phyloP scores from a whole-genome alignment of 2,797 vertebrate genomes.

The Hirundo rustica region DNA sequence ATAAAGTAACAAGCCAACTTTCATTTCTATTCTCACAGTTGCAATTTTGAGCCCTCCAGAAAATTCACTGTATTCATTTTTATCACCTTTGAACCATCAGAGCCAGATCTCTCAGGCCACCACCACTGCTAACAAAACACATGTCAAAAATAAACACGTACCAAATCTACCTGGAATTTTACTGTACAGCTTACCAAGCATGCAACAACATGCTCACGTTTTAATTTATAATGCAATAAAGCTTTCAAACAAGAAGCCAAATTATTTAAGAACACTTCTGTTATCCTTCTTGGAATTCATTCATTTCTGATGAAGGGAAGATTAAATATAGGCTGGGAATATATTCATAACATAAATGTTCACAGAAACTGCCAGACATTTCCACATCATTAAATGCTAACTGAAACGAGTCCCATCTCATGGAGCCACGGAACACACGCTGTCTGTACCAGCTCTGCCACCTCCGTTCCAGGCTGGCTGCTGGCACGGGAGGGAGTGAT shows the following conservation, averaged over 20 bases:
- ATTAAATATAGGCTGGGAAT: slow-evolving; percentile 52
- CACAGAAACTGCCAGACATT: slow-evolving; percentile 26
- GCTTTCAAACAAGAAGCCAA: slow-evolving; percentile 42
- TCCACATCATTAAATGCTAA: slow-evolving; percentile 8
- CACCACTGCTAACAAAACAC: not conserved
- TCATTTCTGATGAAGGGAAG: slow-evolving; percentile 49
- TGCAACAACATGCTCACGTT: slow-evolving; percentile 43
- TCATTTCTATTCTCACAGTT: not conserved
- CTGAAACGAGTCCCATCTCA: not conserved
- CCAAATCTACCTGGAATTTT: slow-evolving; percentile 35
- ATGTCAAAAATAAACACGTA: slow-evolving; percentile 17
- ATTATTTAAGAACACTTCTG: slow-evolving; percentile 52
- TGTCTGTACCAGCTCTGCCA: not conserved
- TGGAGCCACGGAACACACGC: rapidly evolving
- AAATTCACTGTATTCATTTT: not conserved
- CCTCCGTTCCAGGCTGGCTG: not conserved
- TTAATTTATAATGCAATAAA: slow-evolving; percentile 40
- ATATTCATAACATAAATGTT: not conserved
- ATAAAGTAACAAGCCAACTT: not conserved
- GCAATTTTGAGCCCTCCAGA: not conserved
- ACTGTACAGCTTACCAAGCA: slow-evolving; percentile 14
- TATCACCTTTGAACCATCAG: not conserved
- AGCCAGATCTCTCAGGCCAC: not conserved
- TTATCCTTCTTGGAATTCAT: slow-evolving; percentile 34
- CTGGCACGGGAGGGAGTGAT: not conserved